Evolutionary conservation across 2,113 vertebrate species (phyloP), one percentile per base, ranked within the genome.

Genomic region (Galeopterus variegatus): DNA sequence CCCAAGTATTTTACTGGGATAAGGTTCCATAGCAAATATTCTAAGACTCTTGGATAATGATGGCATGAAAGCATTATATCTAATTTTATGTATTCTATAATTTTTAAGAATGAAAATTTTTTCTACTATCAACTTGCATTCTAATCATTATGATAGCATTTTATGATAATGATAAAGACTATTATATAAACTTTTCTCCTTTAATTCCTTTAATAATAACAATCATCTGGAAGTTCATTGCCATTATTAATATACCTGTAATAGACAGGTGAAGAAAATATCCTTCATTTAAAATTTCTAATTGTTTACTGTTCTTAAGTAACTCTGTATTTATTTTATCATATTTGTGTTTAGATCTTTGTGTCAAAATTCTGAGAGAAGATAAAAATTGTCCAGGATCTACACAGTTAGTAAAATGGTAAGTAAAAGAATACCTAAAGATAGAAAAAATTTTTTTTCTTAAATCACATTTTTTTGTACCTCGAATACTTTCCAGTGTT

Each of bases 341-440:
- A 65, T 84, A 92, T 97, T 94, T 93, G 83, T 83, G 70, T 96
- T 93, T 69, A 98, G 99, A 99, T 97, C 98, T 99, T 95, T 99
- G 98, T 98, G 99, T 99, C 90, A 99, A 99, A 99, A 99, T 99
- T 88, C 98, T 99, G 17, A 98, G 97, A 97, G 99, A 99, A 96
- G 99, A 99, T 96, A 99, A 98, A 87, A 99, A 97, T 93, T 99
- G 99, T 77, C 99, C 99, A 15, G 99, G 99, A 72, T 99, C 99
- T 62, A 98, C 96, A 95, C 99, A 99, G 97, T 98, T 99, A 92
- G 99, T 99, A 90, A 99, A 99, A 85, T 99, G 99, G 99, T 99
- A 98, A 89, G 98, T 98, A 69, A 93, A 96, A 94, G 14, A 95
- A 89, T 77, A 75, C 67, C 23, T 95, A 82, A 70, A 36, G 5